A percentile compares a stretch with the other conserved stretches of the same genome.
Evolutionary conservation across 2,888 invertebrate species (phyloP).

Genomic region (Agrotis clavis): DNA sequence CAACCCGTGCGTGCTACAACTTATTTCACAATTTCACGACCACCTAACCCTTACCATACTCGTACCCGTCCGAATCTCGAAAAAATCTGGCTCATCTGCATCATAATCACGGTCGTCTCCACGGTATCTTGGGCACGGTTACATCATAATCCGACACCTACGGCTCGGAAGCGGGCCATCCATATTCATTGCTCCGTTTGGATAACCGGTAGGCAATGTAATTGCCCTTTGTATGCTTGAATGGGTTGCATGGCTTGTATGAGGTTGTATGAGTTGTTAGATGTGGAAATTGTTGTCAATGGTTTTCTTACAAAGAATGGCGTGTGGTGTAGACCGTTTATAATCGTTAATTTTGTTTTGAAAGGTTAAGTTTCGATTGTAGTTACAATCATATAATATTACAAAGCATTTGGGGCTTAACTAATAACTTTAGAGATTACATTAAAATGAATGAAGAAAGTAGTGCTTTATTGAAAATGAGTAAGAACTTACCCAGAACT

Average conservation of each 20-base stretch:
- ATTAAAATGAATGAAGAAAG: neutral
- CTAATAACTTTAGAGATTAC: neutral
- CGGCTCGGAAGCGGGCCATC: conserved; percentile 73
- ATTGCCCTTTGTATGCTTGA: conserved; percentile 71
- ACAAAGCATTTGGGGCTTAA: neutral
- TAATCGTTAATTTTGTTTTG: neutral
- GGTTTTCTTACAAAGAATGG: conserved; percentile 17
- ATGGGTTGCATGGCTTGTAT: conserved; percentile 46
- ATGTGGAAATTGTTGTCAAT: conserved; percentile 44
- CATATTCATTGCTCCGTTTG: conserved; percentile 82
- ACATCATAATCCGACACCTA: conserved; percentile 84
- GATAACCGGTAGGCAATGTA: conserved; percentile 78
- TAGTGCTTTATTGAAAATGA: neutral
- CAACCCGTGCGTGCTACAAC: neutral
- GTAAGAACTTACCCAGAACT: neutral
- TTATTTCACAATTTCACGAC: conserved; percentile 18
- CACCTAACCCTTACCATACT: neutral
- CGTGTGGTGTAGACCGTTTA: neutral
- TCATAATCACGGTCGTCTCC: conserved; percentile 40
- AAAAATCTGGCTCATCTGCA: conserved; percentile 53
- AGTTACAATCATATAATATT: neutral
- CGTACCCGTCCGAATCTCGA: neutral
- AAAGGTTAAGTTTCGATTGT: neutral
- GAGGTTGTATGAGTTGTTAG: conserved; percentile 39
- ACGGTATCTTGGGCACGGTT: conserved; percentile 67